A percentile compares a stretch with the other conserved stretches of the same genome.
Conservation (phyloP, 2,113 vertebrate species). For the Spea multiplicata region DNA sequence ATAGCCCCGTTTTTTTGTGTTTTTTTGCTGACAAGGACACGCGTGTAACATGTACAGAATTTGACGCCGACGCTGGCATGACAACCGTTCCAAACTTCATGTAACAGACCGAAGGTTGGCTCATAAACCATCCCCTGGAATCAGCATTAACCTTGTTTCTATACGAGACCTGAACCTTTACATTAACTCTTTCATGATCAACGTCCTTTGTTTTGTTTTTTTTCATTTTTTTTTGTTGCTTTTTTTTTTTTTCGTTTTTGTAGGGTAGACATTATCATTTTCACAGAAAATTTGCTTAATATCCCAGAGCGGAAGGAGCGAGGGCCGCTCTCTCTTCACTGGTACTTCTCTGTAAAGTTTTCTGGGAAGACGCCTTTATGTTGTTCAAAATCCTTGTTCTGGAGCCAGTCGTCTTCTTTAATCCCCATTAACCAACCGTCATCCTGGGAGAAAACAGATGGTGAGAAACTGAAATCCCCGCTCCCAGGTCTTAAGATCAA, state of each 20-base stretch:
- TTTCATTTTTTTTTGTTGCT: constrained; percentile 31
- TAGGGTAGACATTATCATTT: constrained; percentile 50
- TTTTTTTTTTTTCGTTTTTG: constrained; percentile 52
- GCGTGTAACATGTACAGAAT: too few species aligned
- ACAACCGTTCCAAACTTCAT: background rate
- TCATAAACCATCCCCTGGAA: constrained; percentile 23
- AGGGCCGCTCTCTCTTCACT: constrained; percentile 57
- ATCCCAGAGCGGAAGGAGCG: constrained; percentile 48
- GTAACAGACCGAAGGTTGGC: constrained; percentile 12
- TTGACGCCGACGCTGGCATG: background rate
- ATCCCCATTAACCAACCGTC: constrained; percentile 97
- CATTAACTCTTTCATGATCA: constrained; percentile 51
- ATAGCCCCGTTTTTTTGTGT: background rate
- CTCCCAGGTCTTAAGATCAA: too few species aligned
- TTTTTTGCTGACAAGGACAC: background rate
- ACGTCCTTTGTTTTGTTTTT: constrained; percentile 55
- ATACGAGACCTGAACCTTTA: constrained; percentile 57
- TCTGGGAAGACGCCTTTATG: constrained; percentile 92
- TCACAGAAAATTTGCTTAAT: constrained; percentile 48
- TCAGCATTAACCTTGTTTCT: constrained; percentile 53
- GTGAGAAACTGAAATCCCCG: too few species aligned
- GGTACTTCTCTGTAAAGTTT: constrained; percentile 93
- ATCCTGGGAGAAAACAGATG: constrained; percentile 69
- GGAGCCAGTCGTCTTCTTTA: constrained; percentile 85
- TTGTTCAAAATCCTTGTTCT: constrained; percentile 78